A percentile compares a stretch with the other conserved stretches of the same genome.
These are phyloP conservation scores for Telenomus remus DNA, from an alignment of 1,140 invertebrate genomes.

Conservation along the genomic window DNA sequence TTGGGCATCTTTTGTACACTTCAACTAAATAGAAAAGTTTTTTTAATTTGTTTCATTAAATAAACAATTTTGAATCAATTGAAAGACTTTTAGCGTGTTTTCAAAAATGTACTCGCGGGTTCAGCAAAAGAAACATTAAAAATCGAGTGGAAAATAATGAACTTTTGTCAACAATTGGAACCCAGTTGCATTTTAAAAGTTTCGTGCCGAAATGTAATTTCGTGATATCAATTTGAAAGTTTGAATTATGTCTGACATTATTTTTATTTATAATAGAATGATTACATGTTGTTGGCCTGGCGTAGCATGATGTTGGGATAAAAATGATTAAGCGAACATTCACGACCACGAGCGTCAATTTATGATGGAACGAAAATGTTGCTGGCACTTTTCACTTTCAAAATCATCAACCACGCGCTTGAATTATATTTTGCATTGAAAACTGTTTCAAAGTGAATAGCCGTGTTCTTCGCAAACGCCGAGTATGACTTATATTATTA, in stretches of 20 bases:
- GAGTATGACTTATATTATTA: background rate
- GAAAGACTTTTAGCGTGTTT: too few relatives aligned
- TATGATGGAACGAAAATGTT: slow-evolving; percentile 4
- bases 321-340: slow-evolving; percentile 16
- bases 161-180: too few relatives aligned
- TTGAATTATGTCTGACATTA: slow-evolving; percentile 2
- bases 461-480: too few relatives aligned
- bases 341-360: background rate
- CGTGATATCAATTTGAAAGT: slow-evolving; percentile 16
- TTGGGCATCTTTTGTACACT: slow-evolving; percentile 50
- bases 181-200: too few relatives aligned
- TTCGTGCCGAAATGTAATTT: slow-evolving; percentile 10
- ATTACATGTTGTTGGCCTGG: slow-evolving; percentile 7
- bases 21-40: slow-evolving; percentile 50
- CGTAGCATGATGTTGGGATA: slow-evolving; percentile 5
- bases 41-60: slow-evolving; percentile 32
- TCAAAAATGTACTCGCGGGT: too few relatives aligned
- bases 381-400: background rate
- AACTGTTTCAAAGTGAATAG: too few relatives aligned
- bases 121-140: too few relatives aligned
- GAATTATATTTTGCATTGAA: background rate
- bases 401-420: background rate
- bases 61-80: too few relatives aligned
- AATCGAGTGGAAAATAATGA: too few relatives aligned
- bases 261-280: slow-evolving; percentile 18